Evolutionary conservation across 2,888 invertebrate genomes (phyloP), one percentile per base, ranked within the genome.

Genomic region (Elysia crispata): DNA sequence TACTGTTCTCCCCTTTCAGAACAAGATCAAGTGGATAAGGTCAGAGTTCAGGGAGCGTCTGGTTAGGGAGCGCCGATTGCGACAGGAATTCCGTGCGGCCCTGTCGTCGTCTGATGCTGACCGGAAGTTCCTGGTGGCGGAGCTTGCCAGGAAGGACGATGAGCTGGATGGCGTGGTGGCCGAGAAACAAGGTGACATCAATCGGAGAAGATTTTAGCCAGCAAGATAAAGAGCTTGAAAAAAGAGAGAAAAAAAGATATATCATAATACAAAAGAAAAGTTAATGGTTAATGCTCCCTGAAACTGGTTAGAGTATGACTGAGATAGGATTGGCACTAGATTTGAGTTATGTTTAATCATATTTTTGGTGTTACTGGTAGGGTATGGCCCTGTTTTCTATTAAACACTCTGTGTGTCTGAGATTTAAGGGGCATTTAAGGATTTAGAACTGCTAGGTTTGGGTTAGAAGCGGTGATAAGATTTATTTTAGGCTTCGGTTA

Each of bases 11-110:
- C 11, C 41, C 41, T 3, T 79, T 1, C 83, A 89, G 88, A 84
- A 85, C 76, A 89, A 89, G 80, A 84, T 89, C 85, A 88, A 88
- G 67, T 89, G 89, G 89, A 76, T 89, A 81, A 80, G 86, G 73
- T 73, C 80, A 25, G 88, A 89, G 75, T 73, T 87, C 30, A 73
- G 86, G 66, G 87, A 87, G 31, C 84, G 86, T 54, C 84, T 87
- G 15, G 85, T 84, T n/a, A 81, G 86, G 74, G 89, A 89, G 82
- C 85, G 87, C 60, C 87, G 86, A 70, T 41, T 88, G 57, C 84
- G 87, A 11, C 84, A 86, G 66, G 89, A 89, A 77, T 85, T 89
- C 77, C 82, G 88, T n/a, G 87, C 87, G 28, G 88, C 88, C 1
- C 84, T 89, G 54, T 86, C 86, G 0, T 85, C 86, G 67, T 87